Evolutionary conservation across 2,797 vertebrate genomes (phyloP).

Genomic region (Rhinogobio ventralis): DNA sequence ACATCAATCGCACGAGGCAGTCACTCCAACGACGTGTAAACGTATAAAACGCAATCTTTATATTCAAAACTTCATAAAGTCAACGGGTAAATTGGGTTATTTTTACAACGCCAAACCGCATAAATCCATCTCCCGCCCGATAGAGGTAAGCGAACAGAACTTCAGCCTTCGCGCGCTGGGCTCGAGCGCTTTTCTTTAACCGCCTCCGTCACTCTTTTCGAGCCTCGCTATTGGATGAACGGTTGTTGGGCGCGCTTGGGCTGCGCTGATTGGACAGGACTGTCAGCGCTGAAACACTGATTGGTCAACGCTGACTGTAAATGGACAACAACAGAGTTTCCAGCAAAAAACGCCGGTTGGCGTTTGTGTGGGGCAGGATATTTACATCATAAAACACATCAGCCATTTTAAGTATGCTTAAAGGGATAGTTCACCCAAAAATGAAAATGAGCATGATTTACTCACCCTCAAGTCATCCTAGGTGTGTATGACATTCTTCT

Average conservation of each 20-base stretch:
- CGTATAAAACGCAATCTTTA: not conserved
- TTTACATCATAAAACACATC: not conserved
- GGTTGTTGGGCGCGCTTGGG: not conserved
- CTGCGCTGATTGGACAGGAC: slow-evolving; percentile 39
- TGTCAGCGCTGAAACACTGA: slow-evolving; percentile 18
- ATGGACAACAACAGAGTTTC: slow-evolving; percentile 26
- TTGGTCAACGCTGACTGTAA: slow-evolving; percentile 34
- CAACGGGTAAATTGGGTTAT: not conserved
- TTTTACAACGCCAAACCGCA: slow-evolving; percentile 53
- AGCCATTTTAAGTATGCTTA: not conserved
- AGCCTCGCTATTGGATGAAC: slow-evolving; percentile 68
- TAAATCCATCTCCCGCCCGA: slow-evolving; percentile 76
- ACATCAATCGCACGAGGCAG: slow-evolving; percentile 35
- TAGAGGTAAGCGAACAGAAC: slow-evolving; percentile 55
- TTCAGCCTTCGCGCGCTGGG: slow-evolving; percentile 82
- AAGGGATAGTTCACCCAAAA: too few species aligned
- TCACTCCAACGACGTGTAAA: not conserved
- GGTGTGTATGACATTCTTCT: too few species aligned
- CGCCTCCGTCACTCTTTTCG: slow-evolving; percentile 62
- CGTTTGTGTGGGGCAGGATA: not conserved
- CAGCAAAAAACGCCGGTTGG: not conserved
- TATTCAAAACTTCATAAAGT: slow-evolving; percentile 2
- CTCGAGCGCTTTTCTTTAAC: slow-evolving; percentile 65
- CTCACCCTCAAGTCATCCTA: too few species aligned
- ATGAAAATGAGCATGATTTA: too few species aligned